Conservation (phyloP, 2,888 invertebrate species). For the Coremacera marginata region DNA sequence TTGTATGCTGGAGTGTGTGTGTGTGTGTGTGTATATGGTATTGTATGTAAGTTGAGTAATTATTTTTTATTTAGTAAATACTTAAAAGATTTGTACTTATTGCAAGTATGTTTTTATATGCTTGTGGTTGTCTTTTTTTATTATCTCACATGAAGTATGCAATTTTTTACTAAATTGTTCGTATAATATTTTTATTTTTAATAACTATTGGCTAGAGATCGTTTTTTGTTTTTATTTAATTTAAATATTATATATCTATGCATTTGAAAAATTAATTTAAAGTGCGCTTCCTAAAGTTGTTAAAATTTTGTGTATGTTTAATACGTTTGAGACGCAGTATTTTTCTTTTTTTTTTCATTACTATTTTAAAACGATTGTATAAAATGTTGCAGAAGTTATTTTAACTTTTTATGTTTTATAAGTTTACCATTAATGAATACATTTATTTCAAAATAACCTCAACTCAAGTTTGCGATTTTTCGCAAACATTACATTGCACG, state of each 20-base stretch:
- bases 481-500: too few relatives aligned
- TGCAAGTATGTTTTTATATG: slow-evolving; percentile 60
- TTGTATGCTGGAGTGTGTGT: slow-evolving; percentile 4
- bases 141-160: slow-evolving; percentile 5
- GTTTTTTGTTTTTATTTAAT: neutral
- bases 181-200: neutral
- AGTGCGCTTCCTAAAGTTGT: neutral
- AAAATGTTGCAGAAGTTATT: neutral
- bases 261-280: neutral
- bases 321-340: slow-evolving; percentile 24
- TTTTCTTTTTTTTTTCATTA: slow-evolving; percentile 57
- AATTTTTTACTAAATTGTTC: slow-evolving; percentile 8
- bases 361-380: slow-evolving; percentile 23
- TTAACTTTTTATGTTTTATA: too few relatives aligned
- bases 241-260: neutral
- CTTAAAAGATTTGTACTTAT: slow-evolving; percentile 63
- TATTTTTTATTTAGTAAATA: slow-evolving; percentile 21
- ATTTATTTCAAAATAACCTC: too few relatives aligned
- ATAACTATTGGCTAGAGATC: slow-evolving; percentile 31
- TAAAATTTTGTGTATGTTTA: slow-evolving; percentile 6
- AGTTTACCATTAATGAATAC: too few relatives aligned
- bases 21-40: neutral
- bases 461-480: too few relatives aligned
- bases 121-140: slow-evolving; percentile 25
- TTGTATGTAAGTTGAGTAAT: slow-evolving; percentile 33